Percentiles rank a stretch among this genome's conserved stretches.
Conservation (phyloP, 2,113 vertebrate genomes). For the Heptranchias perlo region DNA sequence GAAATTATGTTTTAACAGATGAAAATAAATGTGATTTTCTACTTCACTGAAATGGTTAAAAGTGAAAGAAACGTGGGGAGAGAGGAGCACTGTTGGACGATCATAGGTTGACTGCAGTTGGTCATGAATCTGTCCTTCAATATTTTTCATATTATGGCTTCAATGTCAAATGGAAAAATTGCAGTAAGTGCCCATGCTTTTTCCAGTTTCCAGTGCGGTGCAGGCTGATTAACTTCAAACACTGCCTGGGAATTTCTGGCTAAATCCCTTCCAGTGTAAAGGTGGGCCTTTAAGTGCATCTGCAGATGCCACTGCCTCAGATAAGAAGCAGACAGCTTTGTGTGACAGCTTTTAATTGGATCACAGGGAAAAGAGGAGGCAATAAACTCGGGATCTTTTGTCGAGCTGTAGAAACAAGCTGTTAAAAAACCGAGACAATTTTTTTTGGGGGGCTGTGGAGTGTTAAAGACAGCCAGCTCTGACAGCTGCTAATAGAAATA, state of each 20-base stretch:
- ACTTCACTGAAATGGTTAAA: background rate
- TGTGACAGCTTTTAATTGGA: slow-evolving; percentile 3
- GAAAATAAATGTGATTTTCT: background rate
- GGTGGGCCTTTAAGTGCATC: slow-evolving; percentile 28
- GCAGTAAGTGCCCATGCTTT: background rate
- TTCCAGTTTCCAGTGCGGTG: background rate
- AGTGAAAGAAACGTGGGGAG: background rate
- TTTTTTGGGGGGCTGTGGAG: background rate
- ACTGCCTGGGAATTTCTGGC: background rate
- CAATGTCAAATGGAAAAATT: slow-evolving; percentile 22
- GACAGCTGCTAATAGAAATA: background rate
- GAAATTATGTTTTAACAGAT: background rate
- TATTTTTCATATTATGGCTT: background rate
- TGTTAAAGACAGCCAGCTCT: background rate
- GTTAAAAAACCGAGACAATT: background rate
- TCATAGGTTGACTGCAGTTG: background rate
- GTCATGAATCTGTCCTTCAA: background rate
- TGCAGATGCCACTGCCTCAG: background rate
- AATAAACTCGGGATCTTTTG: slow-evolving; percentile 26
- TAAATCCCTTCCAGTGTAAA: slow-evolving; percentile 10
- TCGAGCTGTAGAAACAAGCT: slow-evolving; percentile 11
- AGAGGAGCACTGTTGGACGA: background rate
- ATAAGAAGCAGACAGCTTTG: slow-evolving; percentile 3
- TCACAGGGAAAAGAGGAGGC: background rate
- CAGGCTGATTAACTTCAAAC: background rate